Base-by-base conservation (phyloP, 2,797 vertebrate genomes). In the Cacajao melanocephalus region DNA sequence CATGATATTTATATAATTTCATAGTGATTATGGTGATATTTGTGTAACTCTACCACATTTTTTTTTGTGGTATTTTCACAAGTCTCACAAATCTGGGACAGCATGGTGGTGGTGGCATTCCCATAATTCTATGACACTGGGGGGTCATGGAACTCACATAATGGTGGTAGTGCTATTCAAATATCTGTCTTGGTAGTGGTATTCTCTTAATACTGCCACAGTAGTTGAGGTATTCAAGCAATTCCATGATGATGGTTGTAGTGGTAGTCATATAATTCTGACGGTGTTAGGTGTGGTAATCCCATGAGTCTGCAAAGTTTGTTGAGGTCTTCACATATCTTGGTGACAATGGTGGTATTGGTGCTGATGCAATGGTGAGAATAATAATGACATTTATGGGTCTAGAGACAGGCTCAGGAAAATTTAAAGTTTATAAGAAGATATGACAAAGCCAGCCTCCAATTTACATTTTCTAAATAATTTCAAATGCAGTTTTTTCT, bases 391-490 rank as follows among this genome's bases (percentile, higher is more conserved):
- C 80, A 72, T 76, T 80, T 57, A 39, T 81, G 64, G 33, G n/a
- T 17, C 4, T 33, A 67, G 50, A 94, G 83, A 64, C 61, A 52
- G 7, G 48, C 39, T 93, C 33, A 75, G 41, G 85, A n/a, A 89
- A 61, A 6, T 94, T 83, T 81, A 39, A 97, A 92, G 70, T 57
- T 94, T 84, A 12, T 95, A 92, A 86, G 9, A 75, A 86, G 20
- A 70, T 41, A 93, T 57, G 44, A 87, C 36, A 92, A 61, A 92
- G 26, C 44, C 52, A 89, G 41, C 15, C 55, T 82, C 70, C 82
- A 84, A 88, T 93, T 85, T 75, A 61, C 79, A 28, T 72, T 95
- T 96, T 88, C 61, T 94, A 82, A 87, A 90, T 94, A 95, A 96
- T 89, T 89, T 95, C 72, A 93, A 92, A 64, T 78, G 30, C 50